Evolutionary conservation across 2,113 vertebrate species (phyloP).

Genomic region (Plotosus lineatus): DNA sequence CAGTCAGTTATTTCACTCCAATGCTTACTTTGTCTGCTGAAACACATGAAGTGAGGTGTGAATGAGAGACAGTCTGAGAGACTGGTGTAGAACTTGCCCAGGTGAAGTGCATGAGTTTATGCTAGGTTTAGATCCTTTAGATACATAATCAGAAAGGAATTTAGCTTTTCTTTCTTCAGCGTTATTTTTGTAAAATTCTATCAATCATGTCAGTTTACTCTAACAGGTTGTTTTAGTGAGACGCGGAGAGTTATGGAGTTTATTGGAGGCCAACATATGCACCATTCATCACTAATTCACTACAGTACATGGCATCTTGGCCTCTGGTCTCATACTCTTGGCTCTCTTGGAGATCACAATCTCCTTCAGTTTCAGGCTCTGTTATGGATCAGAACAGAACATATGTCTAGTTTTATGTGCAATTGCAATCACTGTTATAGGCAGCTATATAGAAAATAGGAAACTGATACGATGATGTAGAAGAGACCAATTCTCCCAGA

Average conservation of each 20-base stretch:
- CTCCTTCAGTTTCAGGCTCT: background rate
- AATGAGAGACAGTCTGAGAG: background rate
- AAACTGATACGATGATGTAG: background rate
- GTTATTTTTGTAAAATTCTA: background rate
- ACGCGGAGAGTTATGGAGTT: background rate
- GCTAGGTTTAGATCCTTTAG: background rate
- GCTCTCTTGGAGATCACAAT: too few relatives aligned
- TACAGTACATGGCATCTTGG: background rate
- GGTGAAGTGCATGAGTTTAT: background rate
- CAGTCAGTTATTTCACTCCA: background rate
- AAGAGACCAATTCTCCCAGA: too few relatives aligned
- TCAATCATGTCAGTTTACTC: background rate
- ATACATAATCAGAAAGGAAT: background rate
- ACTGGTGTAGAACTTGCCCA: background rate
- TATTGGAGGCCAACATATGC: background rate
- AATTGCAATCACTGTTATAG: background rate
- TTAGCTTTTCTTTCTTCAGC: background rate
- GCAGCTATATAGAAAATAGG: background rate
- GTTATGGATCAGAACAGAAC: background rate
- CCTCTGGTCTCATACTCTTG: too few relatives aligned
- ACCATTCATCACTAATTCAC: background rate
- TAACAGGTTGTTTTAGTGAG: background rate
- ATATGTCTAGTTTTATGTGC: background rate
- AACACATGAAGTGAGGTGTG: background rate
- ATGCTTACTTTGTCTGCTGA: slow-evolving; percentile 17